Evolutionary conservation across 1,140 invertebrate genomes (phyloP), one percentile per base, ranked within the genome.

Genomic region (Eufriesea mexicana): DNA sequence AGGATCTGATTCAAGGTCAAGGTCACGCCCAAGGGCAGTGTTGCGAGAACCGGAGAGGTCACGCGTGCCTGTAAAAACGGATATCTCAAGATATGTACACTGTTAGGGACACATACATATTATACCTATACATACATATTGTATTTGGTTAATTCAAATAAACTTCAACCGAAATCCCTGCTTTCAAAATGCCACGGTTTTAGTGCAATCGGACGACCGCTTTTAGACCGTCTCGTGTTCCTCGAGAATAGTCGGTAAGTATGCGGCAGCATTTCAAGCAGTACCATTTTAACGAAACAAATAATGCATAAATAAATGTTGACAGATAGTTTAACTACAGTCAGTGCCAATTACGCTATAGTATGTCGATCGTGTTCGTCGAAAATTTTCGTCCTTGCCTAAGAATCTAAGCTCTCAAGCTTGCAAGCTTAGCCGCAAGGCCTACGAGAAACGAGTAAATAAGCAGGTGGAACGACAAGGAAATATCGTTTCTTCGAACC

Each of bases 21-120:
- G 89, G 86, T 94, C 93, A 83, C 91, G 92, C 25, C 91, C 92
- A 18, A 91, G 85, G 84, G 88, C 84, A 79, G 87, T 87, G 55
- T 90, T 88, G 62, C 92, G 91, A 79, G 91, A 88, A 83, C 92
- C 93, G 70, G 92, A 91, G 55, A 93, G 92, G 84, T 93, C 93
- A 78, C 93, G 93, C 84, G 91, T 92, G 79, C 93, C 94, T 94
- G 93, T 66, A 94, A 93, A 92, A 91, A 86, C 82, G 84, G 77
- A 84, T 42, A 84, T 87, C 84, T 71, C 73, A 89, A 83, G 23
- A 78, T 78, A n/a, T 51, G 55, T 51, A 61, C 23, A 71, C 35
- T 68, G 14, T 61, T 49, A 49, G 51, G 20, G 20, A 18, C 12
- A 49, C 12, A 49, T 12, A 35, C 18, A 67, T 45, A n/a, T 35